These are phyloP conservation scores for Drosophila kuntzei DNA, from an alignment of 2,888 invertebrate species.

Conservation along the genomic window DNA sequence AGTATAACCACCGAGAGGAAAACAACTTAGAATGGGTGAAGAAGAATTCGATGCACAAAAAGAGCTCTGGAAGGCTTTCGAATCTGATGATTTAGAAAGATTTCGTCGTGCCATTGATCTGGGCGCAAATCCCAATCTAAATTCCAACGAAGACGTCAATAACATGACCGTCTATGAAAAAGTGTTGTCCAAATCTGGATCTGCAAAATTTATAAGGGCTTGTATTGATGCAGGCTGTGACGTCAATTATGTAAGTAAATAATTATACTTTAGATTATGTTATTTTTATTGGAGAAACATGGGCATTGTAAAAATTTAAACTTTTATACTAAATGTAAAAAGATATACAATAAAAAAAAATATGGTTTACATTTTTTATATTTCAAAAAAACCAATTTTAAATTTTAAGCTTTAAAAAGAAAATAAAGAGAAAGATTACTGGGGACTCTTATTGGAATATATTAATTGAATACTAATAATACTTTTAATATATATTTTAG, in stretches of 20 bases:
- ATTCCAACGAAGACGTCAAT: neutral
- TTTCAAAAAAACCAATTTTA: too few species aligned
- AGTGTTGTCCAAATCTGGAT: constrained; percentile 12
- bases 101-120: constrained; percentile 1
- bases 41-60: neutral
- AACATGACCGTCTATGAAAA: constrained; percentile 20
- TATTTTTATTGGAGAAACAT: too few species aligned
- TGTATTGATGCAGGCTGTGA: constrained; percentile 28
- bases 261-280: neutral
- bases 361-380: too few species aligned
- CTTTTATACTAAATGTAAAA: too few species aligned
- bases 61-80: neutral
- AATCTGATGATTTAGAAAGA: neutral
- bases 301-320: too few species aligned
- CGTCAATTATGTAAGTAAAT: constrained; percentile 28
- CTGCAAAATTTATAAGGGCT: neutral
- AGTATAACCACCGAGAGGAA: neutral
- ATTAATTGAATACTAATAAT: too few species aligned
- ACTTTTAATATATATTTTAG: too few species aligned
- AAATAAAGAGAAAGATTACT: too few species aligned
- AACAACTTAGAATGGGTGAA: constrained; percentile 10
- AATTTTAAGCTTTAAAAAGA: too few species aligned
- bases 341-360: too few species aligned
- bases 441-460: too few species aligned
- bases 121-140: constrained; percentile 2